Evolutionary conservation across 2,888 invertebrate species (phyloP).

Genomic region (Eupeodes latifasciatus): DNA sequence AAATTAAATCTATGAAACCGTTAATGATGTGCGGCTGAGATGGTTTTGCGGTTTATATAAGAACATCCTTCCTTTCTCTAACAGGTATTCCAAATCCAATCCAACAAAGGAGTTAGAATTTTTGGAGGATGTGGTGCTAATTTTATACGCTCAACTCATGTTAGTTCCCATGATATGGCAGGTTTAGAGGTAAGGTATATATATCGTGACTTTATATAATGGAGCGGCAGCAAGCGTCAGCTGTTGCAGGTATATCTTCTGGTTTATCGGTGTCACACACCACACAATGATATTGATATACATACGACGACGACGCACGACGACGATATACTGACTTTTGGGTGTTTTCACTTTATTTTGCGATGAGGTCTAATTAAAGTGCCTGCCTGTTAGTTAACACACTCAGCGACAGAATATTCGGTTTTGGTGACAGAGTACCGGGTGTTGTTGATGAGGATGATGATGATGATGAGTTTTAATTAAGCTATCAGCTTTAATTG

Average conservation of each 20-base stretch:
- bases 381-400: constrained; percentile 55
- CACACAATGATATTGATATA: too few relatives aligned
- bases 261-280: too few relatives aligned
- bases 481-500: constrained; percentile 60
- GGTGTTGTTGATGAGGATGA: constrained; percentile 44
- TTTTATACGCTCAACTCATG: constrained; percentile 15
- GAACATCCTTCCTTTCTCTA: constrained; percentile 26
- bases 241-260: too few relatives aligned
- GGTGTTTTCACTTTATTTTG: constrained; percentile 32
- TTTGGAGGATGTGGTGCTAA: constrained; percentile 40
- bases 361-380: constrained; percentile 65
- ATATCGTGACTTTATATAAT: constrained; percentile 23
- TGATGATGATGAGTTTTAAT: constrained; percentile 59
- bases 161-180: constrained; percentile 16
- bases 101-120: neutral
- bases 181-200: too few relatives aligned
- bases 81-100: neutral
- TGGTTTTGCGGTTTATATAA: constrained; percentile 13
- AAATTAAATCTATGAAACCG: constrained; percentile 25
- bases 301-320: constrained; percentile 33
- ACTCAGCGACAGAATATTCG: neutral
- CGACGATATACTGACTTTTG: neutral
- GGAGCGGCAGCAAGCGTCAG: neutral
- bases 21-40: constrained; percentile 18
- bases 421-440: constrained; percentile 38